Evolutionary conservation across 92 coral and sea anemone genomes (phyloP).

Genomic region (Micromussa lordhowensis): DNA sequence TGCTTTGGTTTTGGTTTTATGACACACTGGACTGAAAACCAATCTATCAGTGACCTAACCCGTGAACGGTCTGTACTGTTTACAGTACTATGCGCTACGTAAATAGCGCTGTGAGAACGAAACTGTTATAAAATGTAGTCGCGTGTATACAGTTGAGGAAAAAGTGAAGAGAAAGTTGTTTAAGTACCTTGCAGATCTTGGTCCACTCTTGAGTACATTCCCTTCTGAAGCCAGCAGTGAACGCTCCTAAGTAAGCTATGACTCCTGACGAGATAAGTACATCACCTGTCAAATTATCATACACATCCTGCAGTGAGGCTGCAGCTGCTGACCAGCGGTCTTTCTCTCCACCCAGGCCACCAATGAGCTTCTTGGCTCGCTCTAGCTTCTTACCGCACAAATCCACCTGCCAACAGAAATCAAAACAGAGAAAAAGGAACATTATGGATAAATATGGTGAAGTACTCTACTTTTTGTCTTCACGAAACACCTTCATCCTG

Average conservation of each 20-base stretch:
- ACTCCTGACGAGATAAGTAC: slow-evolving; percentile 99
- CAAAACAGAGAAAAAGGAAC: background rate
- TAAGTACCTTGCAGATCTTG: slow-evolving; percentile 83
- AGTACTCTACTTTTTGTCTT: background rate
- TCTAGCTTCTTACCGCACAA: slow-evolving; percentile 97
- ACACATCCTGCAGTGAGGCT: slow-evolving; percentile 84
- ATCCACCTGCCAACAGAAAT: slow-evolving; percentile 75
- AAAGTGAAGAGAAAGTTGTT: too few relatives aligned
- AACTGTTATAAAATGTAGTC: too few relatives aligned
- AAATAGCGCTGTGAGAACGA: too few relatives aligned
- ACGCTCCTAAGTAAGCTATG: slow-evolving; percentile 97
- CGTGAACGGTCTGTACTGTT: too few relatives aligned
- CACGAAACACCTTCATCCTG: background rate
- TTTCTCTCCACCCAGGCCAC: slow-evolving; percentile 99
- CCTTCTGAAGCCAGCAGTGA: slow-evolving; percentile 96
- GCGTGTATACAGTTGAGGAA: too few relatives aligned
- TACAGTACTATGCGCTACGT: too few relatives aligned
- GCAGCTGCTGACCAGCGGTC: slow-evolving; percentile 99
- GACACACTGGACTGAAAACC: background rate
- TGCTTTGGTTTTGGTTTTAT: background rate
- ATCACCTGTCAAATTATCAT: slow-evolving; percentile 98
- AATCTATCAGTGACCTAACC: too few relatives aligned
- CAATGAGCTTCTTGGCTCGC: slow-evolving; percentile 97
- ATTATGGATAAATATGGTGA: background rate
- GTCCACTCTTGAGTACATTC: slow-evolving; percentile 98